A percentile compares a stretch with the other conserved stretches of the same genome.
Conservation (phyloP, 2,113 vertebrate species). For the Mesembrinibis cayennensis region DNA sequence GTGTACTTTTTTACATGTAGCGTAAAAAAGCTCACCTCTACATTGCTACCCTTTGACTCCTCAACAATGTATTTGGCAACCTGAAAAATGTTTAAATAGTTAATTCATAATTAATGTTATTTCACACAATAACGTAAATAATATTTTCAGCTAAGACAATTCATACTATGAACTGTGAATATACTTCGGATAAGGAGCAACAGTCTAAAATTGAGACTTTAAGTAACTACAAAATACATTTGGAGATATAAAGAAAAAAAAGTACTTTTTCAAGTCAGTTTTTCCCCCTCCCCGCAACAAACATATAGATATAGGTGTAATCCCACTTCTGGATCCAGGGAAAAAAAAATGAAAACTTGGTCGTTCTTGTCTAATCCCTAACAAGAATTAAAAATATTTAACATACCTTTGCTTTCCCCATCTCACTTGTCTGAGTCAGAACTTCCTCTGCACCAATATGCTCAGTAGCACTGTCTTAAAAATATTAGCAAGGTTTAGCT, state of each 20-base stretch:
- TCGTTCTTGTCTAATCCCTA: not conserved
- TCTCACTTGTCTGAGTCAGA: not conserved
- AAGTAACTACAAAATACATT: not conserved
- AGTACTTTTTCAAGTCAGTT: not conserved
- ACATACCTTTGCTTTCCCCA: slow-evolving; percentile 1
- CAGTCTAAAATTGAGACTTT: not conserved
- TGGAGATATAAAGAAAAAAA: not conserved
- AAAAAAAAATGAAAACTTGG: not conserved
- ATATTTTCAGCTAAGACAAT: not conserved
- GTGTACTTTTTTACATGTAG: not conserved
- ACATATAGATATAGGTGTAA: not conserved
- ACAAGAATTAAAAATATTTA: not conserved
- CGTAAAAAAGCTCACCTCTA: not conserved
- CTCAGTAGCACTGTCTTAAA: not conserved
- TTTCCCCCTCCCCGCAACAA: not conserved
- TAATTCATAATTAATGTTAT: not conserved
- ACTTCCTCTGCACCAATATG: not conserved
- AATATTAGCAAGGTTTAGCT: not conserved
- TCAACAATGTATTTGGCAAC: not conserved
- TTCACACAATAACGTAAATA: not conserved
- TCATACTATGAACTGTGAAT: not conserved
- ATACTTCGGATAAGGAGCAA: not conserved
- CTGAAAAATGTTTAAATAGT: not conserved
- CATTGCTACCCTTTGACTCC: not conserved
- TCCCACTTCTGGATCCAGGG: not conserved